Base-by-base conservation (phyloP, 1,140 invertebrate genomes). In the Mesaphorura yosii region DNA sequence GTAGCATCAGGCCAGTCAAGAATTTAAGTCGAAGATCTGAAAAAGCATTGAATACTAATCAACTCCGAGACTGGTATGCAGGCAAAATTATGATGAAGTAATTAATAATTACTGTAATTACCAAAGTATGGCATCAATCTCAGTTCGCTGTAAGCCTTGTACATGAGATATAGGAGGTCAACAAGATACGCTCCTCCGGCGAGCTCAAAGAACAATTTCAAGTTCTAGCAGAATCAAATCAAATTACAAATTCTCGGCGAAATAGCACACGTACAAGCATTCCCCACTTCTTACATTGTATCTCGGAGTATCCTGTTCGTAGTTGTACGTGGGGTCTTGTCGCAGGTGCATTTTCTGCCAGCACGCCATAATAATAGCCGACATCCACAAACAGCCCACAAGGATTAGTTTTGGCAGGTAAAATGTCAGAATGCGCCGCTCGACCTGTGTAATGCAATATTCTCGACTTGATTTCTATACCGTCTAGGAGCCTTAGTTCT, bases 91-190 rank as follows among this genome's bases (percentile, higher is more conserved):
- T 41, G 14, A 14, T 27, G 22, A 28, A 34, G 52, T 1, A 19
- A 51, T 37, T 26, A 19, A 28, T 57, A 29, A 38, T 49, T 39
- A 22, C 19, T 51, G 41, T 15, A 42, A 74, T 80, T 75, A 94
- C 90, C 90, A 77, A 96, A 95, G 72, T 86, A 95, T 55, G 90
- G 90, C 92, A 96, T 96, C 10, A 88, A 87, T 65, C 89, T 76
- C 26, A 98, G 74, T 73, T 97, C 92, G 59, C 83, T 90, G 66
- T 93, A 96, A 2, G 91, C 90, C 65, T 83, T 81, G 20, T 96
- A 71, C 53, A 94, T 79, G 19, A 96, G 72, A 62, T 88, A 78
- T 1, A 84, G 64, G 45, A 96, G 71, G 71, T 93, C 96, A 10
- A 88, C 68, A 39, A 94, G 73, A 67, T 96, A 96, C 54, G 91